Evolutionary conservation across 2,888 invertebrate genomes (phyloP).

Genomic region (Schrankia costaestrigalis): DNA sequence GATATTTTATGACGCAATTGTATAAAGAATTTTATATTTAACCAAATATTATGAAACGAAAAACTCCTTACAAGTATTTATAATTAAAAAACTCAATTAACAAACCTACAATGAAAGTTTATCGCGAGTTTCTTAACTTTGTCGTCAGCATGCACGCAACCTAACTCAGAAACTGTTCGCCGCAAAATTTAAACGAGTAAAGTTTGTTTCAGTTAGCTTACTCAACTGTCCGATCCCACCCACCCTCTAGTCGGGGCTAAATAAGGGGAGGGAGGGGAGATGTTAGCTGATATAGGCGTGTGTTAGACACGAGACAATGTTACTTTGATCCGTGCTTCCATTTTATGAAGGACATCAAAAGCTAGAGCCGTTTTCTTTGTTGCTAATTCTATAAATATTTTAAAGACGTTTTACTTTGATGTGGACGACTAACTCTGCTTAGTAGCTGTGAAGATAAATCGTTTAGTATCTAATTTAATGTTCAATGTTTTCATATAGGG

Average conservation of each 20-base stretch:
- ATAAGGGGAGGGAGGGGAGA: constrained; percentile 40
- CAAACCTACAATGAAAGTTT: constrained; percentile 54
- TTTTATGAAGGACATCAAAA: constrained; percentile 46
- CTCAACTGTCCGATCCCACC: constrained; percentile 60
- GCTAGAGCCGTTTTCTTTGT: constrained; percentile 28
- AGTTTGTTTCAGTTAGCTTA: constrained; percentile 73
- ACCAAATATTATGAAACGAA: too few relatives aligned
- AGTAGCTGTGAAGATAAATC: too few relatives aligned
- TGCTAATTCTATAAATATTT: constrained; percentile 15
- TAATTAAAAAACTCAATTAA: constrained; percentile 59
- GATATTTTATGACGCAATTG: constrained; percentile 11
- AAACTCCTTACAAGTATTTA: too few relatives aligned
- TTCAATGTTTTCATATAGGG: too few relatives aligned
- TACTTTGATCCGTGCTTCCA: constrained; percentile 50
- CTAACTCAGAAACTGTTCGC: constrained; percentile 56
- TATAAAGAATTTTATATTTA: too few relatives aligned
- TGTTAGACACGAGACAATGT: constrained; percentile 55
- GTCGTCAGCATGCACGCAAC: constrained; percentile 63
- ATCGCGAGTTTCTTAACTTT: constrained; percentile 55
- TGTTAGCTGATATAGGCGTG: constrained; percentile 43
- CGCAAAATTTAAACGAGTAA: constrained; percentile 80
- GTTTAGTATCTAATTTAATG: too few relatives aligned
- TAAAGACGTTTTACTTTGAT: not conserved
- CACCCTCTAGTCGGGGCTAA: constrained; percentile 17
- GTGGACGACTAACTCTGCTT: not conserved